phyloP scores from a whole-genome alignment of 2,797 vertebrate genomes.

The Sparidentex hasta region DNA sequence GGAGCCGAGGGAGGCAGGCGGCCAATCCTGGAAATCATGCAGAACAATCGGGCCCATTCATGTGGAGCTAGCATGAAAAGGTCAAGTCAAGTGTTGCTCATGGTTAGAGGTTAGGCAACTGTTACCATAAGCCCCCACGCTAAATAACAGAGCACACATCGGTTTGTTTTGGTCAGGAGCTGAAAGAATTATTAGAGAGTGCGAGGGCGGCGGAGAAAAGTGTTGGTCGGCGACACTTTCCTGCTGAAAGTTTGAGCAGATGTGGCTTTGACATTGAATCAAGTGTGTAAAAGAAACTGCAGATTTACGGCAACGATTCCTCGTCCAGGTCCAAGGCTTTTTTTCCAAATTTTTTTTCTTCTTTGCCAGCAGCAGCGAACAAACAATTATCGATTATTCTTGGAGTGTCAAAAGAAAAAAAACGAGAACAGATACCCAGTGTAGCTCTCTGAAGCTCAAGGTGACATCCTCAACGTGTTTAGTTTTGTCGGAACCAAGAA shows the following conservation, averaged over 20 bases:
- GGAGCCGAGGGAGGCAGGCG: conserved; percentile 43
- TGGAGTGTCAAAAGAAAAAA: not conserved
- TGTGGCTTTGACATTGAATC: conserved; percentile 49
- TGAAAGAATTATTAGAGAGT: not conserved
- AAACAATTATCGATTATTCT: not conserved
- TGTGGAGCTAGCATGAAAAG: conserved; percentile 69
- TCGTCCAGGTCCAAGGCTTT: no score
- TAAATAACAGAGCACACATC: conserved; percentile 9
- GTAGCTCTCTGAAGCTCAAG: not conserved
- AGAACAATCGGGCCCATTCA: conserved; percentile 80
- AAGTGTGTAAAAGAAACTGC: not conserved
- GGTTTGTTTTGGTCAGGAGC: conserved; percentile 61
- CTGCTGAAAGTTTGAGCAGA: conserved; percentile 48
- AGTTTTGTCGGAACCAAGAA: not conserved
- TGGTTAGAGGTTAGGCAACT: conserved; percentile 75
- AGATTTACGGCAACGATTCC: not conserved
- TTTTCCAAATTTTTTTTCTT: not conserved
- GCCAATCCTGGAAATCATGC: conserved; percentile 65
- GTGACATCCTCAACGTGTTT: not conserved
- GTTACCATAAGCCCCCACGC: conserved; percentile 43
- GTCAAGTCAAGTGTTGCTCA: conserved; percentile 75
- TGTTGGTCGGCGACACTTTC: not conserved
- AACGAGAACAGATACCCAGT: not conserved
- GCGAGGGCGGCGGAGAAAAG: conserved; percentile 5
- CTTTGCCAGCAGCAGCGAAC: not conserved